A percentile compares a stretch with the other conserved stretches of the same genome.
phyloP scores from a whole-genome alignment of 2,888 invertebrate genomes.

The Phaonia tiefii region DNA sequence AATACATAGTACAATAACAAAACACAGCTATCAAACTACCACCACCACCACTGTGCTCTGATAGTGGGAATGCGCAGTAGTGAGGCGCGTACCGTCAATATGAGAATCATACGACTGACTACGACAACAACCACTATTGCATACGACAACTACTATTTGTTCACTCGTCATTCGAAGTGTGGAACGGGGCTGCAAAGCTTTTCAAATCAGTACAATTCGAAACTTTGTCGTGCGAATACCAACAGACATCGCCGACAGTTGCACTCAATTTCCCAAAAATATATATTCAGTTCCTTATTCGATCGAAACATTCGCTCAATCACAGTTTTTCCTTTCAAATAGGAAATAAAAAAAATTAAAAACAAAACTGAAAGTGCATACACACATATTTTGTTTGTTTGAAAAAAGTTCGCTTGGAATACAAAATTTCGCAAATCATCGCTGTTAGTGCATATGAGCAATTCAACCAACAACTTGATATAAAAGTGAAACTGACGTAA shows the following conservation, averaged over 20 bases:
- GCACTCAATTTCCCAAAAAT: no score
- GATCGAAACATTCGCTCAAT: no score
- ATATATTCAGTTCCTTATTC: no score
- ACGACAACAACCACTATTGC: slow-evolving; percentile 20
- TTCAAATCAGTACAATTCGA: slow-evolving; percentile 40
- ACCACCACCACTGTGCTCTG: neutral
- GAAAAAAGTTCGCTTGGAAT: neutral
- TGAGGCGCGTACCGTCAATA: neutral
- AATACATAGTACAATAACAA: neutral
- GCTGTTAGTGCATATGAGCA: neutral
- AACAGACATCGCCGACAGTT: slow-evolving; percentile 1
- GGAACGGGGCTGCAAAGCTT: slow-evolving; percentile 30
- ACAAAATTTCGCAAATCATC: neutral
- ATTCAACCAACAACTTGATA: neutral
- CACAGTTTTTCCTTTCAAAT: neutral
- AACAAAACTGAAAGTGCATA: neutral
- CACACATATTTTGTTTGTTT: neutral
- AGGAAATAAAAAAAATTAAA: neutral
- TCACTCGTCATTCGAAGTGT: neutral
- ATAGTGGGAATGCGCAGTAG: slow-evolving; percentile 9
- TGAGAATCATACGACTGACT: neutral
- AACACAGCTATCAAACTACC: neutral
- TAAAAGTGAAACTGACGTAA: neutral
- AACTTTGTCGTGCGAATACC: slow-evolving; percentile 1
- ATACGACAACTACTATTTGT: slow-evolving; percentile 1